These are phyloP conservation scores for Drosophila sulfurigaster DNA, from an alignment of 1,140 invertebrate genomes.

Conservation along the genomic window DNA sequence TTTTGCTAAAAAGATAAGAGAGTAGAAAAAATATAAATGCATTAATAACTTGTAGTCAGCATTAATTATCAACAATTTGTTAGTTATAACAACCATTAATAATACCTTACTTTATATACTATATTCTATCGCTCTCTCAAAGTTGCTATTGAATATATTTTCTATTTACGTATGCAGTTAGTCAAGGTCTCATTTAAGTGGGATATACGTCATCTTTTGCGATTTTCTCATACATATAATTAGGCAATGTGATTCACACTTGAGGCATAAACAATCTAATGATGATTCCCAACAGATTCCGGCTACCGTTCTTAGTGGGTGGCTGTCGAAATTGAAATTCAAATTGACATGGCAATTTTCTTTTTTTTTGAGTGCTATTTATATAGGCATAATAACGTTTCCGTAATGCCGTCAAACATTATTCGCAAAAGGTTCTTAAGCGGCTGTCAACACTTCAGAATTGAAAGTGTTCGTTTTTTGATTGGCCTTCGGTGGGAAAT, in stretches of 20 bases:
- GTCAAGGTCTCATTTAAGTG: constrained; percentile 45
- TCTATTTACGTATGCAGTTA: constrained; percentile 14
- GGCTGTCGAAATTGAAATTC: constrained; percentile 32
- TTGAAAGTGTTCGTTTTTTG: constrained; percentile 52
- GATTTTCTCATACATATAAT: constrained; percentile 44
- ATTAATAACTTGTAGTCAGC: constrained; percentile 2
- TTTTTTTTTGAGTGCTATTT: constrained; percentile 43
- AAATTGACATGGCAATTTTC: constrained; percentile 55
- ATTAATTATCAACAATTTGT: background rate
- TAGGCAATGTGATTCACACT: constrained; percentile 58
- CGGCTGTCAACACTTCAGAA: constrained; percentile 68
- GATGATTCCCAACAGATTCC: constrained; percentile 46
- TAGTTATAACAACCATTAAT: background rate
- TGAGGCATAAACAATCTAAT: constrained; percentile 35
- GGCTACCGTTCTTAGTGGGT: constrained; percentile 30
- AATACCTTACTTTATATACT: no score
- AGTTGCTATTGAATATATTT: background rate
- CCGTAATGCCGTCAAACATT: background rate
- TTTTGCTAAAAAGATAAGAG: constrained; percentile 57
- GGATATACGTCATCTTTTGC: constrained; percentile 58
- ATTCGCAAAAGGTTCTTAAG: constrained; percentile 14
- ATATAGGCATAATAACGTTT: constrained; percentile 14
- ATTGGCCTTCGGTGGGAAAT: constrained; percentile 62
- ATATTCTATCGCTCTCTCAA: no score
- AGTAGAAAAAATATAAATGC: constrained; percentile 1